phyloP scores from a whole-genome alignment of 2,888 invertebrate species.

The Drosophila parthenogenetica region DNA sequence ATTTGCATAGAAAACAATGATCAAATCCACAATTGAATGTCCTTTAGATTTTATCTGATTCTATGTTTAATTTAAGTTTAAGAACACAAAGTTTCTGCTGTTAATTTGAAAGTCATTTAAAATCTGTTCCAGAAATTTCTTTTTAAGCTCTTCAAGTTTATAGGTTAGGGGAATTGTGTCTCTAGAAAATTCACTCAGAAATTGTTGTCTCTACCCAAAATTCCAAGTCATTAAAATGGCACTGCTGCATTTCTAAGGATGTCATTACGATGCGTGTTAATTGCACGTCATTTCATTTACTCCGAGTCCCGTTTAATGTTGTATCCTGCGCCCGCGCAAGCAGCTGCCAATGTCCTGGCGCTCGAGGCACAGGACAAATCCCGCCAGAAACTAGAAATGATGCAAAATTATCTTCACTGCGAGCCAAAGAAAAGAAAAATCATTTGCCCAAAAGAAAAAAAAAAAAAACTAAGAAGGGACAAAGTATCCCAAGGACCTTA shows the following conservation, averaged over 20 bases:
- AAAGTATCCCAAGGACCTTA: slow-evolving; percentile 23
- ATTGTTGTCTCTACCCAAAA: too few relatives aligned
- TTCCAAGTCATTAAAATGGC: slow-evolving; percentile 9
- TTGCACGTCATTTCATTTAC: slow-evolving; percentile 22
- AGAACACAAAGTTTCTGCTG: neutral
- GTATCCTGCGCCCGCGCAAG: slow-evolving; percentile 47
- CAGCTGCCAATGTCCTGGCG: slow-evolving; percentile 59
- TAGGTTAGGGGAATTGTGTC: too few relatives aligned
- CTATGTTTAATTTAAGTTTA: neutral
- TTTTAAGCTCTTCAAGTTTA: too few relatives aligned
- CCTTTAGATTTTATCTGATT: neutral
- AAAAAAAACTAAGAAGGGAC: slow-evolving; percentile 27
- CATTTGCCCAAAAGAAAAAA: slow-evolving; percentile 55
- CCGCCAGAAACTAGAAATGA: slow-evolving; percentile 63
- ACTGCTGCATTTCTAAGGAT: neutral
- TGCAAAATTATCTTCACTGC: slow-evolving; percentile 63
- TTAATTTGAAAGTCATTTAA: too few relatives aligned
- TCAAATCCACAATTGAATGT: neutral
- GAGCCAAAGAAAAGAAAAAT: slow-evolving; percentile 51
- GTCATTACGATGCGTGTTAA: slow-evolving; percentile 22
- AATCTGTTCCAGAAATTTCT: neutral
- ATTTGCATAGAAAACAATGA: slow-evolving; percentile 1
- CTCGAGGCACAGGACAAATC: slow-evolving; percentile 55
- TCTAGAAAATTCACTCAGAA: neutral
- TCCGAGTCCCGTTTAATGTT: slow-evolving; percentile 7